phyloP scores from a whole-genome alignment of 2,113 vertebrate species.

The Poecile atricapillus region DNA sequence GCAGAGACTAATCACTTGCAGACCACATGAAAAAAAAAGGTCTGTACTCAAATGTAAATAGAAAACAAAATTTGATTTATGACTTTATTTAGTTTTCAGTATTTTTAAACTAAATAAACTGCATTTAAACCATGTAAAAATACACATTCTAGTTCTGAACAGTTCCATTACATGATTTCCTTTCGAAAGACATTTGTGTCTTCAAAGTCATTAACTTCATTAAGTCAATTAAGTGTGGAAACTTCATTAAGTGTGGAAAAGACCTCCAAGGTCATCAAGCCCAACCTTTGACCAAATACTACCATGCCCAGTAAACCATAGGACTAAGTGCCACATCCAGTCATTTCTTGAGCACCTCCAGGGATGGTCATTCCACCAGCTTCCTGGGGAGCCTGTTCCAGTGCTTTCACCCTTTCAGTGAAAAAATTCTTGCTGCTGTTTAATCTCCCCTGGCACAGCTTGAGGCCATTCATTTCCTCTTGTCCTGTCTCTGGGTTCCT shows the following conservation, averaged over 20 bases:
- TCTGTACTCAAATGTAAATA: neutral
- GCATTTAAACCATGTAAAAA: neutral
- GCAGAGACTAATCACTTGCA: neutral
- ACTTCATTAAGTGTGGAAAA: neutral
- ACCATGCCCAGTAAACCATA: neutral
- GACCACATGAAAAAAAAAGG: neutral
- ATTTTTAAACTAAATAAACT: neutral
- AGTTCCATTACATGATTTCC: neutral
- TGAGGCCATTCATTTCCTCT: neutral
- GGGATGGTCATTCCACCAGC: neutral
- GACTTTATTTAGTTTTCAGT: neutral
- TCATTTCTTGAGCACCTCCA: neutral
- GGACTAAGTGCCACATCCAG: neutral
- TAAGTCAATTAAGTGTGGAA: no score
- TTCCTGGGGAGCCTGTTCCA: neutral
- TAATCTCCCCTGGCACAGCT: neutral
- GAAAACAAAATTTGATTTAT: neutral
- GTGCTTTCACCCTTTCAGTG: neutral
- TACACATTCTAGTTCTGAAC: slow-evolving; percentile 1
- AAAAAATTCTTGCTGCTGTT: neutral
- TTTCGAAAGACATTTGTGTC: neutral
- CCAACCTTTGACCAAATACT: neutral
- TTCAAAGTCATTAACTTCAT: neutral
- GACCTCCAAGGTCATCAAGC: neutral
- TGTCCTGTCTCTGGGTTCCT: neutral